Percentiles rank a stretch among this genome's conserved stretches.
phyloP scores from a whole-genome alignment of 2,888 invertebrate species.

The Steinernema carpocapsae region DNA sequence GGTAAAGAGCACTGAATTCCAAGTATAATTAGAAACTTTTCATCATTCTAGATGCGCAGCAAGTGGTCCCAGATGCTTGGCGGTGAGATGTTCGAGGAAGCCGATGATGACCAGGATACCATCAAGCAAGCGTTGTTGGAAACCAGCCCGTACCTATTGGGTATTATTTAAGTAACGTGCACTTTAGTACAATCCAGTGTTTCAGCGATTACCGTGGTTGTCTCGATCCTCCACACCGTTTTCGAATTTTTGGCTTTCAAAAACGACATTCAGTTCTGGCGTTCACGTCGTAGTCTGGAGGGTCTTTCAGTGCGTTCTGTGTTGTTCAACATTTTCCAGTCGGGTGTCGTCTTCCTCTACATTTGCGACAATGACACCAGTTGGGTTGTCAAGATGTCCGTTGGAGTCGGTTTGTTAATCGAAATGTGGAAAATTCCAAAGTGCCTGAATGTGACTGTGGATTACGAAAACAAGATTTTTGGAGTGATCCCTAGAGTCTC shows the following conservation, averaged over 20 bases:
- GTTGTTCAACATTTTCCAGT: constrained; percentile 97
- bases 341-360: constrained; percentile 90
- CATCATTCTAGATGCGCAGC: constrained; percentile 55
- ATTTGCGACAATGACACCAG: constrained; percentile 98
- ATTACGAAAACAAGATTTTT: constrained; percentile 74
- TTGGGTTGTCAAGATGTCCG: constrained; percentile 88
- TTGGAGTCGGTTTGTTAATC: constrained; percentile 90
- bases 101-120: constrained; percentile 75
- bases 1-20: constrained; percentile 68
- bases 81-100: constrained; percentile 71
- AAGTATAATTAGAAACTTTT: background rate
- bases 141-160: constrained; percentile 92
- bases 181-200: background rate
- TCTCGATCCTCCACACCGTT: constrained; percentile 92
- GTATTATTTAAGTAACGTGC: constrained; percentile 37
- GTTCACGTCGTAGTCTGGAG: constrained; percentile 91
- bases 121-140: constrained; percentile 86
- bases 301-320: constrained; percentile 91
- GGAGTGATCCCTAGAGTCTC: constrained; percentile 81
- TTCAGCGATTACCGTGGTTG: constrained; percentile 78
- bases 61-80: constrained; percentile 65
- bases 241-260: constrained; percentile 99
- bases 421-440: constrained; percentile 99
- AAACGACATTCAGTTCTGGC: constrained; percentile 99
- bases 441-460: constrained; percentile 72